A percentile compares a stretch with the other conserved stretches of the same genome.
phyloP scores from a whole-genome alignment of 2,888 invertebrate genomes.

The Drosophila maculinotata region DNA sequence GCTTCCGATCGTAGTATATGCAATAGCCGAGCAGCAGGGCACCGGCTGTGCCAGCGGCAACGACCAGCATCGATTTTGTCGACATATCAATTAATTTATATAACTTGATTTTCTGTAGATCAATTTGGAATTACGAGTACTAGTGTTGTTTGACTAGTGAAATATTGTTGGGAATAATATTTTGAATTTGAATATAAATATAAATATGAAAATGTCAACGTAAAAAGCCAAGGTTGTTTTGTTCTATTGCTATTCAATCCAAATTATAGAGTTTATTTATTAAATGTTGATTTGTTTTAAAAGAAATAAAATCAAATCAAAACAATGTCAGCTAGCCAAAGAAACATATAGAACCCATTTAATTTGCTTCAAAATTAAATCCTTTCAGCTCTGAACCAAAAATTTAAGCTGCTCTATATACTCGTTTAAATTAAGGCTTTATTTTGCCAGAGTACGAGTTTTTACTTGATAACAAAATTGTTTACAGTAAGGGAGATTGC shows the following conservation, averaged over 20 bases:
- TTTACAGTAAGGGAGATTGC: background rate
- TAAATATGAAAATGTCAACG: too few relatives aligned
- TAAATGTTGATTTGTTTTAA: too few relatives aligned
- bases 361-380: background rate
- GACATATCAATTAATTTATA: slow-evolving; percentile 5
- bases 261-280: too few relatives aligned
- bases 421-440: background rate
- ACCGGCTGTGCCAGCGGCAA: slow-evolving; percentile 33
- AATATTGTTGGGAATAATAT: too few relatives aligned
- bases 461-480: background rate
- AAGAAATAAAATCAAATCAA: too few relatives aligned
- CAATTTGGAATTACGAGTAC: slow-evolving; percentile 11
- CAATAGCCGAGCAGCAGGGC: slow-evolving; percentile 39
- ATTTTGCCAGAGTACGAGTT: background rate
- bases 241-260: too few relatives aligned
- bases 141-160: background rate
- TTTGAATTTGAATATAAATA: too few relatives aligned
- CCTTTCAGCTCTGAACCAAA: background rate
- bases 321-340: too few relatives aligned
- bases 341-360: slow-evolving; percentile 1
- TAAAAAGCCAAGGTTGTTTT: too few relatives aligned
- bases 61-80: slow-evolving; percentile 12
- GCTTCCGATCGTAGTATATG: slow-evolving; percentile 48
- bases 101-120: background rate
- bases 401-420: background rate